phyloP scores from a whole-genome alignment of 2,113 vertebrate species.

The Promerops cafer region DNA sequence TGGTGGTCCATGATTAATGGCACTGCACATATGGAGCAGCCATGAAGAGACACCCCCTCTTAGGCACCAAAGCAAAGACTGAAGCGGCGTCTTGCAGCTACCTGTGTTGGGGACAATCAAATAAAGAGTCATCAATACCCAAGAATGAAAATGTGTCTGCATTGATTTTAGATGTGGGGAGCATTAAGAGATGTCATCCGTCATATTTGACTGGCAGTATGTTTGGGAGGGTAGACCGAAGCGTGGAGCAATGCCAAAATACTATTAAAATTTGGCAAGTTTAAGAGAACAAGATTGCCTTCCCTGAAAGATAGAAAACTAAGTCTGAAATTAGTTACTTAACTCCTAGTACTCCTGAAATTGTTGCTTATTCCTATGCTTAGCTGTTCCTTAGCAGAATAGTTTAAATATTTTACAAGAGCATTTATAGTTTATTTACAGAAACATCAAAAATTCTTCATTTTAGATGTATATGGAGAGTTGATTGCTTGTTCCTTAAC shows the following conservation, averaged over 20 bases:
- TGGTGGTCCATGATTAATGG: background rate
- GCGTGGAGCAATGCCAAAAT: background rate
- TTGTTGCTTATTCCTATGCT: background rate
- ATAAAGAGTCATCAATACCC: conserved; percentile 4
- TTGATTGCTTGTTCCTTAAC: background rate
- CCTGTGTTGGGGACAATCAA: background rate
- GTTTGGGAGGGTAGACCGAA: background rate
- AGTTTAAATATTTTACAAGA: background rate
- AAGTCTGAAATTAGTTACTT: background rate
- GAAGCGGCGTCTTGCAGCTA: background rate
- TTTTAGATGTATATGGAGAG: background rate
- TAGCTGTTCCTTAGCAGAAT: background rate
- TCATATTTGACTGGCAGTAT: background rate
- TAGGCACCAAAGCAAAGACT: background rate
- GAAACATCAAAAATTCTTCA: background rate
- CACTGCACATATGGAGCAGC: background rate
- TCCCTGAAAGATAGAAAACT: background rate
- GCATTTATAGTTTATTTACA: background rate
- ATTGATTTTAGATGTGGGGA: background rate
- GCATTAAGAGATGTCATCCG: background rate
- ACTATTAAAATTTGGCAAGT: background rate
- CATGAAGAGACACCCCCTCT: background rate
- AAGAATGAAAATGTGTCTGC: conserved; percentile 18
- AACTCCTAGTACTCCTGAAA: background rate
- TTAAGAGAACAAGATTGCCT: background rate